Percentiles rank a stretch among this genome's conserved stretches.
phyloP scores from a whole-genome alignment of 1,140 invertebrate genomes.

The Chironomus striatipennis region DNA sequence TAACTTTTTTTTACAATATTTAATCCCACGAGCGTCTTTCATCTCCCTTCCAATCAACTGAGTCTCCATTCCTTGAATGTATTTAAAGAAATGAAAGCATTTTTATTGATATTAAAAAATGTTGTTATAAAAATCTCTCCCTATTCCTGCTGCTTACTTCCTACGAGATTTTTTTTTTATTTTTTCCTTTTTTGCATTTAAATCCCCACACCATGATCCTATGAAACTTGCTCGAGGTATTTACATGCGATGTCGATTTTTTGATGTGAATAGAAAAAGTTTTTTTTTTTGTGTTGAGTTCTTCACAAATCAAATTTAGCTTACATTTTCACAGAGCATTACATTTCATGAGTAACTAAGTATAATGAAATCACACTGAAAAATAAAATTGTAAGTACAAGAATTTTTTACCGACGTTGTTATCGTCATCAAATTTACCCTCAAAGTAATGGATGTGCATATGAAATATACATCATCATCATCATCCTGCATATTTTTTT shows the following conservation, averaged over 20 bases:
- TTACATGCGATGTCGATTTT: conserved; percentile 12
- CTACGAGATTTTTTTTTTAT: background rate
- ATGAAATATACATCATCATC: too few relatives aligned
- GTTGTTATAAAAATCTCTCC: conserved; percentile 1
- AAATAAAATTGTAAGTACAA: background rate
- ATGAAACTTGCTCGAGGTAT: background rate
- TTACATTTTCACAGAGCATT: conserved; percentile 13
- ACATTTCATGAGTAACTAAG: conserved; percentile 2
- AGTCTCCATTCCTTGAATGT: background rate
- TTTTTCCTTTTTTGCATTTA: background rate
- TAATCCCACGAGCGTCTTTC: too few relatives aligned
- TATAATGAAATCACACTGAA: background rate
- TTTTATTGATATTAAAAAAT: conserved; percentile 15
- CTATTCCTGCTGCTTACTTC: background rate
- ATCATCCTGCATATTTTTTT: too few relatives aligned
- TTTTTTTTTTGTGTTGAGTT: background rate
- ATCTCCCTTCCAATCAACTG: too few relatives aligned
- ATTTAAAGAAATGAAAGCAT: background rate
- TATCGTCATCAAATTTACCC: background rate
- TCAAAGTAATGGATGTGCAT: too few relatives aligned
- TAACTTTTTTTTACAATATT: too few relatives aligned
- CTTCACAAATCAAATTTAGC: conserved; percentile 3
- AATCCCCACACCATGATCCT: too few relatives aligned
- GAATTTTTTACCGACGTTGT: background rate
- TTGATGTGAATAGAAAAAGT: background rate